phyloP scores from a whole-genome alignment of 2,888 invertebrate species.

The Acleris cristana region DNA sequence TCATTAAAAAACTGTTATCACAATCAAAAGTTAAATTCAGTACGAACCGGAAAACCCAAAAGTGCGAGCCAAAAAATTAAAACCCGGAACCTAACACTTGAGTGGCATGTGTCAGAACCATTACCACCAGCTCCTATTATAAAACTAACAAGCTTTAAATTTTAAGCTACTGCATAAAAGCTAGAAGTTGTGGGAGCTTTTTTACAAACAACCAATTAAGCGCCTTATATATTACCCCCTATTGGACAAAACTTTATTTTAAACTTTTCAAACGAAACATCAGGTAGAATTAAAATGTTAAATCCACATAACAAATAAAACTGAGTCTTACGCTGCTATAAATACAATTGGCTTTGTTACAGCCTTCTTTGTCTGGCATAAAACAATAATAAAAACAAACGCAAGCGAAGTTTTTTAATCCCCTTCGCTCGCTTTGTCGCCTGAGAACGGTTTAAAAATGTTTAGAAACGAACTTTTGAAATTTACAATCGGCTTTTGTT shows the following conservation, averaged over 20 bases:
- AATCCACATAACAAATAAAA: background rate
- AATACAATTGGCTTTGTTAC: constrained; percentile 9
- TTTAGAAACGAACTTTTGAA: constrained; percentile 30
- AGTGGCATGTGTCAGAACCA: too few species aligned
- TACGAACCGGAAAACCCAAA: too few species aligned
- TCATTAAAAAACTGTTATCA: too few species aligned
- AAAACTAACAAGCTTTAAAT: too few species aligned
- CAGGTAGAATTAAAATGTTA: constrained; percentile 31
- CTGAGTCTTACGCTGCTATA: background rate
- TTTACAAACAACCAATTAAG: constrained; percentile 5
- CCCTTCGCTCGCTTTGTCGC: constrained; percentile 39
- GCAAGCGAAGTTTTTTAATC: constrained; percentile 46
- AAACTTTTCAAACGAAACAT: constrained; percentile 22
- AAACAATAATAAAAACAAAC: constrained; percentile 37
- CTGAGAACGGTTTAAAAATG: constrained; percentile 30
- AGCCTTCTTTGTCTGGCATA: constrained; percentile 2
- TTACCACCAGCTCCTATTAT: too few species aligned
- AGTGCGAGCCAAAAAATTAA: too few species aligned
- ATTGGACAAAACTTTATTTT: constrained; percentile 22
- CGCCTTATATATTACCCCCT: background rate
- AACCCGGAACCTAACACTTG: too few species aligned
- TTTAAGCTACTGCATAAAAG: too few species aligned
- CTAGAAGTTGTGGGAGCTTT: background rate
- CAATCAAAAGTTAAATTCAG: too few species aligned
- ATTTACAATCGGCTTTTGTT: constrained; percentile 17